Evolutionary conservation across 2,888 invertebrate genomes (phyloP).

Genomic region (Parochlus steinenii): DNA sequence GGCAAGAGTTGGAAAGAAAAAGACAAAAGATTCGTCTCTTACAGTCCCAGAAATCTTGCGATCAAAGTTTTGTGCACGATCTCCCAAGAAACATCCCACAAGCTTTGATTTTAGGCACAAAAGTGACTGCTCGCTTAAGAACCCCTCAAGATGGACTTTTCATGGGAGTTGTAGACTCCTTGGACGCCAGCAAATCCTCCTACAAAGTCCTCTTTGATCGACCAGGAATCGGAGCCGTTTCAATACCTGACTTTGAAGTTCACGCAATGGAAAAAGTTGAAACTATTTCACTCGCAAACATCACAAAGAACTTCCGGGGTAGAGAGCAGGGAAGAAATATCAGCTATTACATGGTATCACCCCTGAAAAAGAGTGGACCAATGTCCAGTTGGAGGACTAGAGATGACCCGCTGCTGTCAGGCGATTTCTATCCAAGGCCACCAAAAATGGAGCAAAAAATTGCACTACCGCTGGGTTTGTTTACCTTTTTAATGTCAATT

Average conservation of each 20-base stretch:
- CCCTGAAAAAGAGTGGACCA: conserved; percentile 14
- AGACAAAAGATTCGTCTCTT: conserved; percentile 80
- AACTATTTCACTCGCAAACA: conserved; percentile 70
- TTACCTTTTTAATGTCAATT: no score
- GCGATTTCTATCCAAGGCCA: conserved; percentile 1
- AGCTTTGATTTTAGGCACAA: conserved; percentile 87
- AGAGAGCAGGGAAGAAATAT: conserved; percentile 44
- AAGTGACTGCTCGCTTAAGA: conserved; percentile 77
- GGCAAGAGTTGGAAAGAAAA: conserved; percentile 76
- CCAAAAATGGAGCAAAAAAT: conserved; percentile 5
- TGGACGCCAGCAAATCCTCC: conserved; percentile 85
- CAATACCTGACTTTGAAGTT: conserved; percentile 93
- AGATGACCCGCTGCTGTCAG: conserved; percentile 3
- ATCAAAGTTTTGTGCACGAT: conserved; percentile 64
- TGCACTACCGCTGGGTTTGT: no score
- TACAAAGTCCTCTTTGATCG: conserved; percentile 92
- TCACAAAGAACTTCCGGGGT: conserved; percentile 65
- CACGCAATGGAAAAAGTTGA: conserved; percentile 84
- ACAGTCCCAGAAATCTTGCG: conserved; percentile 78
- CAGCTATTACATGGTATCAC: conserved; percentile 36
- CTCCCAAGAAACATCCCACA: conserved; percentile 88
- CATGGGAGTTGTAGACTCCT: conserved; percentile 85
- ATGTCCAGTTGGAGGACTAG: neutral
- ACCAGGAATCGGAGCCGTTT: conserved; percentile 82
- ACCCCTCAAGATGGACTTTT: conserved; percentile 92